Evolutionary conservation across 1,140 invertebrate genomes (phyloP), one percentile per base, ranked within the genome.

Genomic region (Drosophila subpulchrella): DNA sequence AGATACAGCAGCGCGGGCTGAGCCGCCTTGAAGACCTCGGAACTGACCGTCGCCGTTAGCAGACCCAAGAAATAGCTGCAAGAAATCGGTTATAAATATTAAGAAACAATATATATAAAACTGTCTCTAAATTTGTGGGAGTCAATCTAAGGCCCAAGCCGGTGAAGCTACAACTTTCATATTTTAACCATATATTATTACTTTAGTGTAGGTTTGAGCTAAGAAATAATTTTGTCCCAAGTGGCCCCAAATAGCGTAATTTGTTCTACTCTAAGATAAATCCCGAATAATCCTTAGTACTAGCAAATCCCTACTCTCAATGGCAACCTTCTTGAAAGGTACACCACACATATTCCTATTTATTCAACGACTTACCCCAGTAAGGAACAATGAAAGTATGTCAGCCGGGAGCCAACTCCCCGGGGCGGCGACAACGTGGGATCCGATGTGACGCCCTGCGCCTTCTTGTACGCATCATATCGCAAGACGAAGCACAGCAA

Each of bases 381-480:
- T 85, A 99, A 95, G 80, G 98, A 99, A 94, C 98, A 99, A 94
- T 99, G 98, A 95, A 99, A 99, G 94, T 99, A 99, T 54, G 95
- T 95, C 68, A 95, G 91, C 59, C 94, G 93, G 38, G 94, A 94
- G 38, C 94, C 93, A 92, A 92, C 86, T 57, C 91, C 83, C 81
- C 76, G 89, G 70, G 90, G 92, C 70, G 91, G 90, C 56, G 91
- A 78, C 58, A 91, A 58, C 53, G 80, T 91, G 61, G 90, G 88
- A 78, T 92, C 92, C 53, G 90, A 82, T 13, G 78, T 93, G 65
- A 91, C 92, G 42, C 86, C 90, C 50, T 93, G 91, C 39, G 96
- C 95, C 92, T 98, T 98, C 93, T 99, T 99, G 93, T 99, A 98
- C 10, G 98, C 98, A 93, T 99, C 98, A 92, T 99, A 99, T 17